Percentiles rank a stretch among this genome's conserved stretches.
Conservation (phyloP, 2,113 vertebrate species). For the Todiramphus saurophagus region DNA sequence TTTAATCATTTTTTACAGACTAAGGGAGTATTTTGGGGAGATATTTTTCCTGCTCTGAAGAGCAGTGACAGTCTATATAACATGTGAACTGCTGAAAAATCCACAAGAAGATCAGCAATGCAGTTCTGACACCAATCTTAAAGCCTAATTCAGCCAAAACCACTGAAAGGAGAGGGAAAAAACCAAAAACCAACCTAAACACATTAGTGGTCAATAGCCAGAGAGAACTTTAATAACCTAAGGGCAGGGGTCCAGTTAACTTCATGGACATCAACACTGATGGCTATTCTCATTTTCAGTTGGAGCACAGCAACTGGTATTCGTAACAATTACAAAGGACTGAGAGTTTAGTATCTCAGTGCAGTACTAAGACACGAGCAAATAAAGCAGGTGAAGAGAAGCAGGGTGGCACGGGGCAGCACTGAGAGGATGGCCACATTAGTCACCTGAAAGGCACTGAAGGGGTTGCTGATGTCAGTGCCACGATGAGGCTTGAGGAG, state of each 20-base stretch:
- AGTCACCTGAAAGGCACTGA: accelerated
- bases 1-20: neutral
- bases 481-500: accelerated
- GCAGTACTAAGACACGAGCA: neutral
- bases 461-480: neutral
- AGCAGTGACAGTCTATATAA: neutral
- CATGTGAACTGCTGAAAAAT: neutral
- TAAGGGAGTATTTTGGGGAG: neutral
- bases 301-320: neutral
- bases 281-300: neutral
- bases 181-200: neutral
- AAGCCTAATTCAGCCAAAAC: neutral
- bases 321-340: neutral
- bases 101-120: neutral
- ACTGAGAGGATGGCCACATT: accelerated
- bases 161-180: neutral
- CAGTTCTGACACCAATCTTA: neutral
- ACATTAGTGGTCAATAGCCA: neutral
- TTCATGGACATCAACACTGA: neutral
- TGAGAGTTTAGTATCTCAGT: neutral
- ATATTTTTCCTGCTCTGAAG: neutral
- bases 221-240: neutral
- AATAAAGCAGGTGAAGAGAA: neutral
- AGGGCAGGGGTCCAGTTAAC: neutral
- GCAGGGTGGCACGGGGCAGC: neutral